A percentile compares a stretch with the other conserved stretches of the same genome.
These are phyloP conservation scores for Tachystola acroxantha DNA, from an alignment of 2,888 invertebrate genomes.

Conservation along the genomic window DNA sequence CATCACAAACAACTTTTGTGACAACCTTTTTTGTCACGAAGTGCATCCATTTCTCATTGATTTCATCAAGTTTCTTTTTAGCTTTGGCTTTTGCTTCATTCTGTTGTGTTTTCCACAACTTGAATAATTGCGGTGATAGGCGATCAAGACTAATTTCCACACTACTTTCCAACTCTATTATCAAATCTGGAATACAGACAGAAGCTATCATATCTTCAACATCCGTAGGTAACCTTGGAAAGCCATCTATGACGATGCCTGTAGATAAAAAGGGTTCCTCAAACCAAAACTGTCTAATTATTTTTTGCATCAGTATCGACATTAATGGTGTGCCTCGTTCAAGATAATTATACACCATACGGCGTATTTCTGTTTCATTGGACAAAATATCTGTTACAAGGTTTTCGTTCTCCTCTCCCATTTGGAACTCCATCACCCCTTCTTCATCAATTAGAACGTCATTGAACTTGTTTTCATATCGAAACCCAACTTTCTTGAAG, in stretches of 20 bases:
- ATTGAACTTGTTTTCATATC: constrained; percentile 57
- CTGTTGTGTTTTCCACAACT: constrained; percentile 55
- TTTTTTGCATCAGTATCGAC: constrained; percentile 52
- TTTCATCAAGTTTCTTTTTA: constrained; percentile 29
- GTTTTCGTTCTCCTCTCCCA: constrained; percentile 52
- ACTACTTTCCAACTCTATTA: constrained; percentile 67
- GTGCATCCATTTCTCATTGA: constrained; percentile 42
- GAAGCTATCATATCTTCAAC: constrained; percentile 67
- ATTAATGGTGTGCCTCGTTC: constrained; percentile 65
- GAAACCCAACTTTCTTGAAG: constrained; percentile 61
- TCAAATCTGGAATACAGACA: constrained; percentile 77
- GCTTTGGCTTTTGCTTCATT: constrained; percentile 47
- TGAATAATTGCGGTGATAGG: constrained; percentile 41
- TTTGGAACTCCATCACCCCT: constrained; percentile 46
- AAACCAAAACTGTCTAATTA: constrained; percentile 73
- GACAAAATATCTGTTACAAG: constrained; percentile 40
- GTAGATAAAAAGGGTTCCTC: constrained; percentile 58
- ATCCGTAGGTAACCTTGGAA: constrained; percentile 77
- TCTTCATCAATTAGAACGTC: constrained; percentile 50
- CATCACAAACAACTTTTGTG: constrained; percentile 43
- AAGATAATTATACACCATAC: constrained; percentile 66
- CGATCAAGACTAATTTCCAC: constrained; percentile 45
- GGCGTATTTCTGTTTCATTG: constrained; percentile 54
- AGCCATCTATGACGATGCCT: constrained; percentile 80
- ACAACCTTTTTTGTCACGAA: constrained; percentile 46